phyloP scores from a whole-genome alignment of 2,888 invertebrate species.

The Iphiclides podalirius region DNA sequence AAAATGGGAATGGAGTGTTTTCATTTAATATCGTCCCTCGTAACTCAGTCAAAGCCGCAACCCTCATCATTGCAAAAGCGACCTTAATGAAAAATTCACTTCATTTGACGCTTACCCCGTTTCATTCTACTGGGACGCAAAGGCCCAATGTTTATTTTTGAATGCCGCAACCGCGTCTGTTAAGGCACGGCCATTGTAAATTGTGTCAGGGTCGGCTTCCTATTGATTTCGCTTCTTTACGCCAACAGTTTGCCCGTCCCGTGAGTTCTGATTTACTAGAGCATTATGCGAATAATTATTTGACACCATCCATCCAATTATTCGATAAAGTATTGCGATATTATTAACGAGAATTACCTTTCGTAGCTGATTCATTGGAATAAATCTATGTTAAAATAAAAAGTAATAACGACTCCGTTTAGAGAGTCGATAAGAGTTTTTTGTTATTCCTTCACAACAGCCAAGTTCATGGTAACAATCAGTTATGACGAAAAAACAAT shows the following conservation, averaged over 20 bases:
- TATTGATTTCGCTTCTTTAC: conserved; percentile 72
- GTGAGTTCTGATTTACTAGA: conserved; percentile 44
- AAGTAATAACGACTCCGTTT: conserved; percentile 29
- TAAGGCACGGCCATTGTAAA: conserved; percentile 64
- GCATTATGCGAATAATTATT: neutral
- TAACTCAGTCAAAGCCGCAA: neutral
- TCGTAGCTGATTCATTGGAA: too few relatives aligned
- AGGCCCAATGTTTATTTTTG: conserved; percentile 67
- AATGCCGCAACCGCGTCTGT: conserved; percentile 48
- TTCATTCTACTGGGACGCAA: conserved; percentile 45
- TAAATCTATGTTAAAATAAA: too few relatives aligned
- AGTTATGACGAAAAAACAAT: conserved; percentile 23
- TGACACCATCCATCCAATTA: neutral
- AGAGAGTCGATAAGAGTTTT: conserved; percentile 14
- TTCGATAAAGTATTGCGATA: neutral
- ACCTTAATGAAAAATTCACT: conserved; percentile 25
- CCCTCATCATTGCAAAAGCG: conserved; percentile 4
- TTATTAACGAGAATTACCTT: too few relatives aligned
- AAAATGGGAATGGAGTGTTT: neutral
- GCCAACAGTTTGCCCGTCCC: conserved; percentile 54
- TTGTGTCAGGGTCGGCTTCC: conserved; percentile 72
- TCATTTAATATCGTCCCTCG: neutral
- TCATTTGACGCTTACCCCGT: conserved; percentile 41
- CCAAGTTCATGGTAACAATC: conserved; percentile 25
- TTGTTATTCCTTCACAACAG: conserved; percentile 4